phyloP scores from a whole-genome alignment of 2,113 vertebrate species.

The Epinephelus moara region DNA sequence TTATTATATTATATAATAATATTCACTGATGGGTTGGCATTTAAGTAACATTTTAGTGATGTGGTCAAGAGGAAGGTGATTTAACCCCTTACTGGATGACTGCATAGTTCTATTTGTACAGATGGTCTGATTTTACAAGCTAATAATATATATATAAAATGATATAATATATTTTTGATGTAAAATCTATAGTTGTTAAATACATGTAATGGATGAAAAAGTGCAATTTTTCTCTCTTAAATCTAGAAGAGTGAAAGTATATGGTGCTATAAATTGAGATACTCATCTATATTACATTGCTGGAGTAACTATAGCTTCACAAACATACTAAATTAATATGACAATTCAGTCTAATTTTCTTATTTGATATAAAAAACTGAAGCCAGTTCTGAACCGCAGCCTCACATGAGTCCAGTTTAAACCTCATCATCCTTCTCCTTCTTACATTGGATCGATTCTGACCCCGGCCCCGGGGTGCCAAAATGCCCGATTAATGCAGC shows the following conservation, averaged over 20 bases:
- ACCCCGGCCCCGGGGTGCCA: conserved; percentile 35
- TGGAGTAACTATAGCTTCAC: background rate
- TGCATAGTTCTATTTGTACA: background rate
- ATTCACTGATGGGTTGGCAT: background rate
- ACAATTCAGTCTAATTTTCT: background rate
- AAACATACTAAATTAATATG: background rate
- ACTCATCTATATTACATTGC: background rate
- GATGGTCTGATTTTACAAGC: background rate
- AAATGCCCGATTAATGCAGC: conserved; percentile 45
- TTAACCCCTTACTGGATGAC: background rate
- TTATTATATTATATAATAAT: background rate
- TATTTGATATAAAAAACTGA: no score
- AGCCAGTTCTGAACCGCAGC: background rate
- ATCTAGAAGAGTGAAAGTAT: background rate
- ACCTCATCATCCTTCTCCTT: conserved; percentile 7
- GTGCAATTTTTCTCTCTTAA: background rate
- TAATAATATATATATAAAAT: background rate
- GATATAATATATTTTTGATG: background rate
- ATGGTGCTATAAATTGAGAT: background rate
- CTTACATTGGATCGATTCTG: conserved; percentile 40
- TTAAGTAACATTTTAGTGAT: background rate
- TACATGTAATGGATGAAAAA: background rate
- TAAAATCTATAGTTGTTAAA: background rate
- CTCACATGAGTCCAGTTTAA: background rate
- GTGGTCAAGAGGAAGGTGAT: background rate